Base-by-base conservation (phyloP, 2,113 vertebrate genomes). In the Ovis canadensis region DNA sequence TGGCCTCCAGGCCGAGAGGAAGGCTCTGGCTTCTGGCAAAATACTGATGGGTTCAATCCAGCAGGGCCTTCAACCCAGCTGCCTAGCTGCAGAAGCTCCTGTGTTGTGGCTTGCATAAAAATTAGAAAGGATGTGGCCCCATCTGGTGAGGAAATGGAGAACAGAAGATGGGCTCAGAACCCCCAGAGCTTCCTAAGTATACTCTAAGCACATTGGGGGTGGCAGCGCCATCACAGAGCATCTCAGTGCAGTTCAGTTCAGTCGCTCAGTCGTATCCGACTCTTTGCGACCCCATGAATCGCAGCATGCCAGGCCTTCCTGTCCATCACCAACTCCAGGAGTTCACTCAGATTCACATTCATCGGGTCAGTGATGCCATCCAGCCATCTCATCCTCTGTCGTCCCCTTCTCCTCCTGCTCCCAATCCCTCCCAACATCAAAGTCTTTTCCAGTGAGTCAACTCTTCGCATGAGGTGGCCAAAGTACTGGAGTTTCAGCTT, bases 71-170 rank as follows among this genome's bases (percentile, higher is more conserved):
- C 29, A 50, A 50, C 90, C 87, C 95, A 89, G 48, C 77, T 29
- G 33, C 17, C 81, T 45, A 36, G 67, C 88, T 81, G 36, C 0
- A 17, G 21, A 74, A 57, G 29, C 29, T 88, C 84, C 43, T 43
- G 52, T 71, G 48, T 29, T 97, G 54, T 88, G 64, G 45, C 36
- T 89, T 96, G 52, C 55, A 91, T 77, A 81, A 89, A 90, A 96
- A 77, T 19, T 50, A 29, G 36, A 67, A 64, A 71, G 33, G 64
- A 52, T 88, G 27, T 90, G 88, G 62, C 52, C 74, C 74, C 81
- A 88, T 82, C 86, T 95, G 93, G 77, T 52, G 81, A 88, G 91
- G 96, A 94, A 94, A 92, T 88, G 48, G 88, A 74, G 92, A 94
- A 94, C 40, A 87, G 88, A 94, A 86, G 86, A 59, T 1, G 3